phyloP scores from a whole-genome alignment of 2,888 invertebrate species.

The Aleiodes testaceus region DNA sequence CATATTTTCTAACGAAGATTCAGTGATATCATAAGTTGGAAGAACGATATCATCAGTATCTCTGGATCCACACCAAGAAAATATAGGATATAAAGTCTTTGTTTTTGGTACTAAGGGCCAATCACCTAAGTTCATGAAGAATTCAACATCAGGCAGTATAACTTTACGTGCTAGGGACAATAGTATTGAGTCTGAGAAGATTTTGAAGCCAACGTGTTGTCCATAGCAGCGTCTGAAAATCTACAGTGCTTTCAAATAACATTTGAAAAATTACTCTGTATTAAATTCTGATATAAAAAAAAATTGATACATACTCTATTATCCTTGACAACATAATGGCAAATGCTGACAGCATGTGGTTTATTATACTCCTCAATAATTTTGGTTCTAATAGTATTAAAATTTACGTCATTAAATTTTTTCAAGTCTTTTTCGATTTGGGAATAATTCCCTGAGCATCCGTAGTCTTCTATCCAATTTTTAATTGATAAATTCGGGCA shows the following conservation, averaged over 20 bases:
- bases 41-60: conserved; percentile 90
- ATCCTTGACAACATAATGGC: conserved; percentile 89
- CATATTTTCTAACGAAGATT: conserved; percentile 94
- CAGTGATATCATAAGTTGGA: conserved; percentile 96
- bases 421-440: conserved; percentile 84
- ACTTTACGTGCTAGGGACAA: conserved; percentile 88
- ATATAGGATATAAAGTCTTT: conserved; percentile 81
- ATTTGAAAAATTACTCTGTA: too few species aligned
- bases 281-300: too few species aligned
- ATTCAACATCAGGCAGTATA: conserved; percentile 87
- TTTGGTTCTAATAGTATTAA: conserved; percentile 78
- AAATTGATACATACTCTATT: conserved; percentile 75
- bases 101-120: conserved; percentile 86
- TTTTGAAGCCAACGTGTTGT: conserved; percentile 95
- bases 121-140: conserved; percentile 95
- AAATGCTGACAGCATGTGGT: conserved; percentile 88
- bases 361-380: conserved; percentile 83
- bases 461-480: conserved; percentile 80
- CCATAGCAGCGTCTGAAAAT: conserved; percentile 93
- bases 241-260: conserved; percentile 59
- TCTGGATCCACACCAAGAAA: conserved; percentile 97
- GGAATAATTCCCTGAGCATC: conserved; percentile 78
- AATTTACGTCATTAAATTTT: conserved; percentile 81
- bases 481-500: conserved; percentile 82
- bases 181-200: conserved; percentile 93